These are phyloP conservation scores for Phytoseiulus persimilis DNA, from an alignment of 2,888 invertebrate genomes.

Conservation along the genomic window DNA sequence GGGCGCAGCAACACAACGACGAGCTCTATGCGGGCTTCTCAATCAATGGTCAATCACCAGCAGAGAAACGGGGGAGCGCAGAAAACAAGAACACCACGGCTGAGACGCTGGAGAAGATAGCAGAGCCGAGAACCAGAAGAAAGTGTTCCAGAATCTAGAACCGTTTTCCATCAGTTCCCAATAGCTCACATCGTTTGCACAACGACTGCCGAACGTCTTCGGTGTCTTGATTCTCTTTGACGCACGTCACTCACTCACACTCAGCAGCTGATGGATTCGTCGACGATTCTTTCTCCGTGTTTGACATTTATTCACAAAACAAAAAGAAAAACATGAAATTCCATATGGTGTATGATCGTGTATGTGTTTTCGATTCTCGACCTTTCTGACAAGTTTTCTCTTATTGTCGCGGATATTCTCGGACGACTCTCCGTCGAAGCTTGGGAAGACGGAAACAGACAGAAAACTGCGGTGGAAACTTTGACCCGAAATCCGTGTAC, in stretches of 20 bases:
- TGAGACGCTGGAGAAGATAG: background rate
- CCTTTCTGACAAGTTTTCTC: background rate
- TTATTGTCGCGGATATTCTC: background rate
- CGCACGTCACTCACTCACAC: slow-evolving; percentile 5
- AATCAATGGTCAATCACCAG: background rate
- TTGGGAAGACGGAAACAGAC: background rate
- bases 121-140: background rate
- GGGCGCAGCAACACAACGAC: too few species aligned
- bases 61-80: background rate
- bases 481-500: background rate
- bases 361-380: background rate
- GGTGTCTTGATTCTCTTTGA: background rate
- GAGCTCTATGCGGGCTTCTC: background rate
- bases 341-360: background rate
- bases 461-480: background rate
- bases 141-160: background rate
- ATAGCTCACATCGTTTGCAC: slow-evolving; percentile 5
- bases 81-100: background rate
- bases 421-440: background rate
- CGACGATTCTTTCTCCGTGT: background rate
- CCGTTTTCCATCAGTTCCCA: background rate
- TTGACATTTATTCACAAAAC: background rate
- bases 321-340: background rate
- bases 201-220: background rate
- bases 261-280: background rate